phyloP scores from a whole-genome alignment of 2,113 vertebrate species.

The Sinocyclocheilus anshuiensis region DNA sequence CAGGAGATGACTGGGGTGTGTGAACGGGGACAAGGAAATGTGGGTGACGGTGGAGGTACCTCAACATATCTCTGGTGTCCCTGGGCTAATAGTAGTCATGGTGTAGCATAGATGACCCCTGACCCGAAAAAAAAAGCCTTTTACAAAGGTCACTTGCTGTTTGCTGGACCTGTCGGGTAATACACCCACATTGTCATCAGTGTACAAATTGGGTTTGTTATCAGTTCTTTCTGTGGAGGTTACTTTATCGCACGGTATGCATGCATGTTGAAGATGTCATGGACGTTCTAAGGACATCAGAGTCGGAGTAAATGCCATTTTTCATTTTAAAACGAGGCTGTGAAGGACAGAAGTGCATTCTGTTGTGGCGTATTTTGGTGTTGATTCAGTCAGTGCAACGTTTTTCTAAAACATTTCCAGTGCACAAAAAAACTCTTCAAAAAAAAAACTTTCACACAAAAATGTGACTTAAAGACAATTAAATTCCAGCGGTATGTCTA shows the following conservation, averaged over 20 bases:
- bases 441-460: too few relatives aligned
- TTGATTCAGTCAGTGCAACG: not conserved
- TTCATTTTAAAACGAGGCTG: not conserved
- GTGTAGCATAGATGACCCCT: conserved; percentile 27
- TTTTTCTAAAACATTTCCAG: not conserved
- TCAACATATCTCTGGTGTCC: conserved; percentile 10
- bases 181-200: not conserved
- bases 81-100: conserved; percentile 10
- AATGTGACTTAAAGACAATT: too few relatives aligned
- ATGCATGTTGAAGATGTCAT: not conserved
- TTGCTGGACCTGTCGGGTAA: conserved; percentile 8
- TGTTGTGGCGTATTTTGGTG: not conserved
- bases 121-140: conserved; percentile 4
- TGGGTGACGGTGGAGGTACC: conserved; percentile 63
- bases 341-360: not conserved
- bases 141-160: conserved; percentile 6
- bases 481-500: not conserved
- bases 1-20: conserved; percentile 74
- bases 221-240: not conserved
- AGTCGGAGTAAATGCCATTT: not conserved
- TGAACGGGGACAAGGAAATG: conserved; percentile 64
- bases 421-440: not conserved
- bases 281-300: not conserved
- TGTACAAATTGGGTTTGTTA: conserved; percentile 6
- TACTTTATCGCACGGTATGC: not conserved